Percentiles rank a stretch among this genome's conserved stretches.
Conservation (phyloP, 1,140 invertebrate species). For the Ceratina calcarata region DNA sequence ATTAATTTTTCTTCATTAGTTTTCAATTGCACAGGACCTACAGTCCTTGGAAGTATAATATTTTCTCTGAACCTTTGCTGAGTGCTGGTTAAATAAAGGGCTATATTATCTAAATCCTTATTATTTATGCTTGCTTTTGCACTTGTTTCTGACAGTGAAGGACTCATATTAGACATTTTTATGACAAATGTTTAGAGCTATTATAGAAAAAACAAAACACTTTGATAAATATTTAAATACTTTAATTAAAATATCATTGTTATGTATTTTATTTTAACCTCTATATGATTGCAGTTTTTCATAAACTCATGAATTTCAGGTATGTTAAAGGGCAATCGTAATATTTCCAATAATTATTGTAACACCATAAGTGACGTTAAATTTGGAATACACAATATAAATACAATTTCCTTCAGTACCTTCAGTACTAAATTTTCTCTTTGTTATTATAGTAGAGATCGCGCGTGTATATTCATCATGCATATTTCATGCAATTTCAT, state of each 20-base stretch:
- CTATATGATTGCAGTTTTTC: not conserved
- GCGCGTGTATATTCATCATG: too few species aligned
- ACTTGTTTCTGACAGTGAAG: not conserved
- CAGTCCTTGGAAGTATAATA: conserved; percentile 89
- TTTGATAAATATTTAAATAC: not conserved
- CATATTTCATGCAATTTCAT: too few species aligned
- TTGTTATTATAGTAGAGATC: too few species aligned
- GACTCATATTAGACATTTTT: conserved; percentile 43
- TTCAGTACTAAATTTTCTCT: too few species aligned
- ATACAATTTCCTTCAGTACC: too few species aligned
- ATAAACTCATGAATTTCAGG: too few species aligned
- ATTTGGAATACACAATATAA: too few species aligned
- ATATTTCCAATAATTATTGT: too few species aligned
- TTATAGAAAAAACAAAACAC: not conserved
- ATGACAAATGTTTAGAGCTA: not conserved
- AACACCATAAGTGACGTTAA: too few species aligned
- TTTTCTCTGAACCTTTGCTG: conserved; percentile 86
- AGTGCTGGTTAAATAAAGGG: conserved; percentile 68
- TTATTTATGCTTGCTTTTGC: conserved; percentile 53
- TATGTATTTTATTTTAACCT: conserved; percentile 10
- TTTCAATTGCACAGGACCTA: conserved; percentile 90
- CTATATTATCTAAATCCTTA: conserved; percentile 72
- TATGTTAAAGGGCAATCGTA: too few species aligned
- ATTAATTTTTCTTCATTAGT: conserved; percentile 93
- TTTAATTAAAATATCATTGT: not conserved